phyloP scores from a whole-genome alignment of 1,140 invertebrate genomes.

The Calliphora vicina region DNA sequence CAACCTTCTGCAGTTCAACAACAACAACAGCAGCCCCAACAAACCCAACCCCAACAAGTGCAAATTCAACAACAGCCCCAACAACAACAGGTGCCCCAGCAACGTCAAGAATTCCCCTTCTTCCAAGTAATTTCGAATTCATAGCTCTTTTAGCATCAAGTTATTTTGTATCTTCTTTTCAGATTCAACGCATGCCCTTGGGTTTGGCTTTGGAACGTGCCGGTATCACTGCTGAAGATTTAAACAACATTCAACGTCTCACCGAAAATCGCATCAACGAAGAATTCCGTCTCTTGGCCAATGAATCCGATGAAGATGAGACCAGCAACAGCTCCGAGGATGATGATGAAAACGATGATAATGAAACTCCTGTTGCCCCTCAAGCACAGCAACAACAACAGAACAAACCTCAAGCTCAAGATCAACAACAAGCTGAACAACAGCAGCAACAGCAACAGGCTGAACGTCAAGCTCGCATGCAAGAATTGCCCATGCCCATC shows the following conservation, averaged over 20 bases:
- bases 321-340: conserved; percentile 49
- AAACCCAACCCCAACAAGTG: neutral
- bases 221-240: conserved; percentile 70
- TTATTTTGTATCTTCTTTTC: conserved; percentile 6
- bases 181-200: conserved; percentile 60
- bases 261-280: conserved; percentile 64
- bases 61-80: conserved; percentile 39
- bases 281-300: conserved; percentile 61
- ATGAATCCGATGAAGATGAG: conserved; percentile 55
- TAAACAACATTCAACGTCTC: conserved; percentile 68
- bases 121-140: conserved; percentile 33
- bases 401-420: conserved; percentile 55
- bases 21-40: conserved; percentile 8
- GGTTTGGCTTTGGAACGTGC: conserved; percentile 62
- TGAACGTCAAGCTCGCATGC: conserved; percentile 46
- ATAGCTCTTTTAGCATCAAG: neutral
- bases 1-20: neutral
- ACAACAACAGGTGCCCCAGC: conserved; percentile 40
- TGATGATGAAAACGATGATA: conserved; percentile 60
- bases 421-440: conserved; percentile 40
- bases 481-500: conserved; percentile 48
- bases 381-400: conserved; percentile 40
- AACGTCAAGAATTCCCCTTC: conserved; percentile 41
- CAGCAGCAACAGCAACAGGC: conserved; percentile 43
- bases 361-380: conserved; percentile 46